phyloP scores from a whole-genome alignment of 2,113 vertebrate genomes.

The Catharus minimus region DNA sequence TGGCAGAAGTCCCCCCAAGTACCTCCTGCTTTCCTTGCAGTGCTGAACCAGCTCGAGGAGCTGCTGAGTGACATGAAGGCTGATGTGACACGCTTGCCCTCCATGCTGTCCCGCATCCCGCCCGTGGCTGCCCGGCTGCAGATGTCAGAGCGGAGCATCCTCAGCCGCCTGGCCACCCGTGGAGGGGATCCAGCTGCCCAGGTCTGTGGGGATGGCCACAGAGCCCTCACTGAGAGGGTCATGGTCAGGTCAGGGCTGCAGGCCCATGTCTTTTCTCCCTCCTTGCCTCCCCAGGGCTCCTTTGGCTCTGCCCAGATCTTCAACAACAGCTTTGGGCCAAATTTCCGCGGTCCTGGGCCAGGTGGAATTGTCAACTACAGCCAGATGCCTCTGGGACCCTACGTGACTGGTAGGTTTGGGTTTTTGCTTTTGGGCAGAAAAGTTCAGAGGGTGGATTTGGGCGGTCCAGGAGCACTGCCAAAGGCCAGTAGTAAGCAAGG shows the following conservation, averaged over 20 bases:
- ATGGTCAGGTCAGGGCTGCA: neutral
- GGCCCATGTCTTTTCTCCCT: neutral
- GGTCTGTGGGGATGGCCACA: slow-evolving; percentile 61
- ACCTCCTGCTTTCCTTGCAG: slow-evolving; percentile 42
- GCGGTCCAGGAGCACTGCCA: neutral
- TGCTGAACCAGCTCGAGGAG: slow-evolving; percentile 97
- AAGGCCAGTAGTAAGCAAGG: neutral
- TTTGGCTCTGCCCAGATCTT: slow-evolving; percentile 94
- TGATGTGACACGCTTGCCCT: slow-evolving; percentile 92
- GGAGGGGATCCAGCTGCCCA: slow-evolving; percentile 86
- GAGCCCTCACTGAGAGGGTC: neutral
- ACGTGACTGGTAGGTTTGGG: slow-evolving; percentile 87
- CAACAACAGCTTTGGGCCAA: slow-evolving; percentile 86
- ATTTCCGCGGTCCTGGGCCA: slow-evolving; percentile 88
- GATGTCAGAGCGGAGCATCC: slow-evolving; percentile 97
- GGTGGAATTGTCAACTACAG: slow-evolving; percentile 96
- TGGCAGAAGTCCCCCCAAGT: neutral
- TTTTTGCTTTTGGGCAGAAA: neutral
- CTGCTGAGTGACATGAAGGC: slow-evolving; percentile 98
- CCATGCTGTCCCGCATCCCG: slow-evolving; percentile 95
- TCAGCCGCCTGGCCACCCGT: slow-evolving; percentile 93
- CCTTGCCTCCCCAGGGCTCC: slow-evolving; percentile 73
- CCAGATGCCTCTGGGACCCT: slow-evolving; percentile 98
- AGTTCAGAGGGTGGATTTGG: neutral
- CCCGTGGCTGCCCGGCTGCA: slow-evolving; percentile 93